Conservation (phyloP, 2,113 vertebrate genomes). For the Marmota flaviventris region DNA sequence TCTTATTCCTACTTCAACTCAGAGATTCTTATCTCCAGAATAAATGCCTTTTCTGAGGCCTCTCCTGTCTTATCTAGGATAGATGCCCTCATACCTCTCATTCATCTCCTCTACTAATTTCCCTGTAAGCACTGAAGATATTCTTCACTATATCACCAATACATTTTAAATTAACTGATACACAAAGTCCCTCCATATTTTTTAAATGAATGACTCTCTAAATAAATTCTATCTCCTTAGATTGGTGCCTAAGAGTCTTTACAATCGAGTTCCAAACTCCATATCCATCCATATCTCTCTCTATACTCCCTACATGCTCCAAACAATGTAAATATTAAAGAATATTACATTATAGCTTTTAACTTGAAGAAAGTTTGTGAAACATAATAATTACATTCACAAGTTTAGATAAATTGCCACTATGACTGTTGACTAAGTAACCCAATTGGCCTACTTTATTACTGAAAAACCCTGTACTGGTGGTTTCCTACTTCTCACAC, state of each 20-base stretch:
- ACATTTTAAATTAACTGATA: not conserved
- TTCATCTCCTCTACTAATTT: not conserved
- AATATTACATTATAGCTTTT: slow-evolving; percentile 44
- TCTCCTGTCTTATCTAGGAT: not conserved
- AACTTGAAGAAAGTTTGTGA: slow-evolving; percentile 29
- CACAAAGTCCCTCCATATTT: not conserved
- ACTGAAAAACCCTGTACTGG: not conserved
- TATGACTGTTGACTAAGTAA: slow-evolving; percentile 43
- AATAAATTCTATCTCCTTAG: slow-evolving; percentile 27
- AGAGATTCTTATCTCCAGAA: not conserved
- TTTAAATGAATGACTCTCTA: slow-evolving; percentile 12
- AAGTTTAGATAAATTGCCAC: slow-evolving; percentile 63
- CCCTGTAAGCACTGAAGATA: not conserved
- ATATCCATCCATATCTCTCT: slow-evolving; percentile 46
- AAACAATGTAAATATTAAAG: slow-evolving; percentile 28
- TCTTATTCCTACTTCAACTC: slow-evolving; percentile 8
- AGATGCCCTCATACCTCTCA: not conserved
- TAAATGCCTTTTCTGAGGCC: not conserved
- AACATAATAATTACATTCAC: slow-evolving; percentile 37
- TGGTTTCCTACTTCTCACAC: slow-evolving; percentile 47
- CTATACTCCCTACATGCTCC: not conserved
- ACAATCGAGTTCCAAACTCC: not conserved
- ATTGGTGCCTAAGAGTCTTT: not conserved
- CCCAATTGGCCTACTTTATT: slow-evolving; percentile 44
- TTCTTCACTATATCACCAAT: not conserved